Conservation (phyloP, 1,140 invertebrate genomes). For the Dendrolimus punctatus region DNA sequence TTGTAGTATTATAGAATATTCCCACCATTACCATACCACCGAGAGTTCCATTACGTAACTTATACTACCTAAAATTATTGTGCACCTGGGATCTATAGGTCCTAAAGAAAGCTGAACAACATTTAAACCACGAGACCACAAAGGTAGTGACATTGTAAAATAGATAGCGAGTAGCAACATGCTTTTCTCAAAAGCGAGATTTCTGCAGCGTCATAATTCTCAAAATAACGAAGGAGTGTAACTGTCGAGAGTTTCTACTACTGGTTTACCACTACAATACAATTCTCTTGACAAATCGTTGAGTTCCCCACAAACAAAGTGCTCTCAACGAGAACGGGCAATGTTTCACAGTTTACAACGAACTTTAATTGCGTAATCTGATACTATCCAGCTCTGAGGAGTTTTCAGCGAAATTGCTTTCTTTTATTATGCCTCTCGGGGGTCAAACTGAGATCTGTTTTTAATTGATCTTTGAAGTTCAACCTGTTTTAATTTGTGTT, state of each 20-base stretch:
- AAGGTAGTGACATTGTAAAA: conserved; percentile 1
- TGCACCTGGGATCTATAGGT: too few species aligned
- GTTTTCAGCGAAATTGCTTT: conserved; percentile 11
- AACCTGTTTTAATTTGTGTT: too few species aligned
- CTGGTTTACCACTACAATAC: conserved; percentile 9
- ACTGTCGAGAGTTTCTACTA: conserved; percentile 3
- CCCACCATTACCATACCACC: too few species aligned
- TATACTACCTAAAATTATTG: too few species aligned
- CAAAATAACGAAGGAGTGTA: conserved; percentile 2
- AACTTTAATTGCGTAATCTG: conserved; percentile 22
- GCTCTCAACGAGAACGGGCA: conserved; percentile 14
- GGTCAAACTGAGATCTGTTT: not conserved
- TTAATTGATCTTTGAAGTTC: not conserved
- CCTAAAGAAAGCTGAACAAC: too few species aligned
- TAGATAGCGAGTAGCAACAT: not conserved
- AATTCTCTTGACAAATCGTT: conserved; percentile 15
- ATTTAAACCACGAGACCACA: not conserved
- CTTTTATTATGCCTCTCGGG: conserved; percentile 4
- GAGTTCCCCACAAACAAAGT: conserved; percentile 17
- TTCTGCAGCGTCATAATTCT: not conserved
- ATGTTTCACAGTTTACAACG: conserved; percentile 14
- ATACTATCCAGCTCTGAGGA: conserved; percentile 9
- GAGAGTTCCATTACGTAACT: too few species aligned
- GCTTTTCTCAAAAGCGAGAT: not conserved
- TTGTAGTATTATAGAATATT: too few species aligned